Percentiles rank a stretch among this genome's conserved stretches.
Conservation (phyloP, 1,140 invertebrate species). For the Eurosta solidaginis region DNA sequence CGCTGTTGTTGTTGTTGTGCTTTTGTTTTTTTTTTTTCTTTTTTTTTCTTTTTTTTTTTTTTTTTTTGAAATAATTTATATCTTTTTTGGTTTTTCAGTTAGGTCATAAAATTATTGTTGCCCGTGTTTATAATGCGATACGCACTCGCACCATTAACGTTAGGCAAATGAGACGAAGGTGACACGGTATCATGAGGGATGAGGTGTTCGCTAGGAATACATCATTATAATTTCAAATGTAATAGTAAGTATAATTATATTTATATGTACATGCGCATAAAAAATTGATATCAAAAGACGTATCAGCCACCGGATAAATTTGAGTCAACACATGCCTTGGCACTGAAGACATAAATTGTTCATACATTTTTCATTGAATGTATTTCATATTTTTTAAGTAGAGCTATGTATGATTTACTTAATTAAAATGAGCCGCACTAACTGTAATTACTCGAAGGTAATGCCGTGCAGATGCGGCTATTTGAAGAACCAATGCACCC, state of each 20-base stretch:
- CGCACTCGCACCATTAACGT: conserved; percentile 30
- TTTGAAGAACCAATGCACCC: too few species aligned
- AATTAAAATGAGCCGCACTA: too few species aligned
- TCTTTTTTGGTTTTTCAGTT: conserved; percentile 17
- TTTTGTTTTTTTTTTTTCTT: not conserved
- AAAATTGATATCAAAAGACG: not conserved
- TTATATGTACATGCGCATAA: not conserved
- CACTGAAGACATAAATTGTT: too few species aligned
- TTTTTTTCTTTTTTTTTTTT: not conserved
- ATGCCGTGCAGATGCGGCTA: too few species aligned
- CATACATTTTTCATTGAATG: too few species aligned
- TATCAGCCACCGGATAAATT: not conserved
- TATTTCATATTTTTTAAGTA: too few species aligned
- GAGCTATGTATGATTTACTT: too few species aligned
- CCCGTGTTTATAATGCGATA: conserved; percentile 31
- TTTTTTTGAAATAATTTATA: not conserved
- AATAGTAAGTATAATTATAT: conserved; percentile 7
- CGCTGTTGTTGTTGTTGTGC: not conserved
- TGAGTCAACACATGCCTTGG: not conserved
- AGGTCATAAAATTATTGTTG: conserved; percentile 29
- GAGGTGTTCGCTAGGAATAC: not conserved
- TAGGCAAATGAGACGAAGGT: conserved; percentile 3
- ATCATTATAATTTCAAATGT: conserved; percentile 27
- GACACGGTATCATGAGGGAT: not conserved
- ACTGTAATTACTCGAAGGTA: too few species aligned